phyloP scores from a whole-genome alignment of 2,888 invertebrate species.

The Heteromurus nitidus region DNA sequence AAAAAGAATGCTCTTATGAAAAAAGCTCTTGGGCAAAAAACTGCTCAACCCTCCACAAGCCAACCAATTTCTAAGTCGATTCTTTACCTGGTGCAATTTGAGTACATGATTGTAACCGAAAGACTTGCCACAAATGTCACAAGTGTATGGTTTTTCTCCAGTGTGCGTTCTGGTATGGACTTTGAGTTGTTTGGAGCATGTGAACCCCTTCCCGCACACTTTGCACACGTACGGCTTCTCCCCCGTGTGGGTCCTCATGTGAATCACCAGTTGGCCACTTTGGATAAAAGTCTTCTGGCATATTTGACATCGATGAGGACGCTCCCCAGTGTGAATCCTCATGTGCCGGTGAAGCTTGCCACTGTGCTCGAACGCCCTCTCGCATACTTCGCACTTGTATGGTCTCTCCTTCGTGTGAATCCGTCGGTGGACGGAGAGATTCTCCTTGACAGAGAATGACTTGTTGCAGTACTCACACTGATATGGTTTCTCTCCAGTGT shows the following conservation, averaged over 20 bases:
- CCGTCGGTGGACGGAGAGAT: conserved; percentile 89
- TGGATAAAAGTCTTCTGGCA: conserved; percentile 94
- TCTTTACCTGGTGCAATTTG: conserved; percentile 82
- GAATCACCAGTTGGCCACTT: conserved; percentile 92
- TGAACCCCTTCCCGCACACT: conserved; percentile 92
- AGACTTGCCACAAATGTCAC: conserved; percentile 92
- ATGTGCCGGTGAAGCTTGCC: conserved; percentile 93
- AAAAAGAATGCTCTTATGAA: background rate
- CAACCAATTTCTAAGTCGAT: too few relatives aligned
- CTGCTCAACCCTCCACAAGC: background rate
- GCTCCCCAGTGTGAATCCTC: conserved; percentile 87
- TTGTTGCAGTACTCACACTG: conserved; percentile 94
- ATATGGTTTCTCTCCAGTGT: conserved; percentile 93
- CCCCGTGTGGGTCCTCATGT: conserved; percentile 90
- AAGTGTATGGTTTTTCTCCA: conserved; percentile 92
- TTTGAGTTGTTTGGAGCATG: conserved; percentile 92
- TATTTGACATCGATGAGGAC: conserved; percentile 91
- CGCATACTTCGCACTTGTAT: conserved; percentile 91
- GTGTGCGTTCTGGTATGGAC: conserved; percentile 94
- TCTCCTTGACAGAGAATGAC: conserved; percentile 94
- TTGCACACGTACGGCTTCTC: conserved; percentile 82
- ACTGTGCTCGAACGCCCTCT: conserved; percentile 91
- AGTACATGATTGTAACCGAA: conserved; percentile 94
- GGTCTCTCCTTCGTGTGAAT: conserved; percentile 95
- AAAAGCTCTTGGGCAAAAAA: background rate